phyloP scores from a whole-genome alignment of 2,113 vertebrate genomes.

The Tachysurus vachellii region DNA sequence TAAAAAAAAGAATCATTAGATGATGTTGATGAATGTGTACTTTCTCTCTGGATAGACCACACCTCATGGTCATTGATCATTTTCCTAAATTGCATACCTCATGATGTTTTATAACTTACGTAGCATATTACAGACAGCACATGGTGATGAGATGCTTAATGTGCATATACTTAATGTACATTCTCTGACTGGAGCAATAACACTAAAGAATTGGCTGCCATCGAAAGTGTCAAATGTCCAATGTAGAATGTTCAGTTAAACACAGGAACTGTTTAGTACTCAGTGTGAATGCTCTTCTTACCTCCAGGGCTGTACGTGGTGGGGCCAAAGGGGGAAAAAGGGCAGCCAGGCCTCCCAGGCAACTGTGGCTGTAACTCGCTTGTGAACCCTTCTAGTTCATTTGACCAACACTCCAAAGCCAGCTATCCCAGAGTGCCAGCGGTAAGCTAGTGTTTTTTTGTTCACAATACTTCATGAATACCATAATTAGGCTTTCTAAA shows the following conservation, averaged over 20 bases:
- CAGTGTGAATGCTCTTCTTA: background rate
- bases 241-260: background rate
- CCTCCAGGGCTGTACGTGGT: slow-evolving; percentile 79
- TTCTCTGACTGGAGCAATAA: background rate
- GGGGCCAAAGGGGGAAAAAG: slow-evolving; percentile 91
- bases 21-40: background rate
- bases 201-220: background rate
- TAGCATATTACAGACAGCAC: background rate
- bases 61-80: background rate
- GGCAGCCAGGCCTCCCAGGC: slow-evolving; percentile 85
- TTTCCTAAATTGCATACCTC: background rate
- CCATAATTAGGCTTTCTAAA: background rate
- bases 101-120: background rate
- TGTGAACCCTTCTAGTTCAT: slow-evolving; percentile 65
- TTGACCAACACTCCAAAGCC: slow-evolving; percentile 75
- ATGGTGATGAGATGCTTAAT: background rate
- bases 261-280: slow-evolving; percentile 8
- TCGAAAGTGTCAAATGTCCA: background rate
- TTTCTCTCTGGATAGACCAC: background rate
- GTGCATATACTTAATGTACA: background rate
- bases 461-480: background rate
- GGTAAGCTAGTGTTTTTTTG: slow-evolving; percentile 72
- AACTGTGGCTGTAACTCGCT: slow-evolving; percentile 84
- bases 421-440: slow-evolving; percentile 82
- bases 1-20: too few species aligned